phyloP scores from a whole-genome alignment of 2,113 vertebrate genomes.

The Callipepla californica region DNA sequence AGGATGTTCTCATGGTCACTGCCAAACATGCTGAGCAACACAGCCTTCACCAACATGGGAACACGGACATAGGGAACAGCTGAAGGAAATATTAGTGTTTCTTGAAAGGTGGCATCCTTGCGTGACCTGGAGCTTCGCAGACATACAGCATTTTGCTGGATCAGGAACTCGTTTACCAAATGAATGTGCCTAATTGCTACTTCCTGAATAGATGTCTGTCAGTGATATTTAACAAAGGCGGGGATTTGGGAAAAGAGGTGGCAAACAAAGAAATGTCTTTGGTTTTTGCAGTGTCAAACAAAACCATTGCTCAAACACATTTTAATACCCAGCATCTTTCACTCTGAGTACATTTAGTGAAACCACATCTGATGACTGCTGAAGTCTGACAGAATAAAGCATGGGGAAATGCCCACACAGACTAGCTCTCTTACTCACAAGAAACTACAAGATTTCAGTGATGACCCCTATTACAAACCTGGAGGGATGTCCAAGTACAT shows the following conservation, averaged over 20 bases:
- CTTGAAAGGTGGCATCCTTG: background rate
- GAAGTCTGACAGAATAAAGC: background rate
- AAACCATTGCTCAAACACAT: background rate
- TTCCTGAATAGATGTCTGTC: background rate
- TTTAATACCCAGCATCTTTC: background rate
- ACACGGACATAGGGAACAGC: background rate
- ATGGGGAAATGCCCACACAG: background rate
- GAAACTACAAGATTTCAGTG: background rate
- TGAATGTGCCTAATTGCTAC: background rate
- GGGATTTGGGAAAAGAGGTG: background rate
- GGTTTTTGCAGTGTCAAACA: background rate
- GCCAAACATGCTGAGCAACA: background rate
- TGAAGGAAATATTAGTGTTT: background rate
- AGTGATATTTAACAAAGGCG: background rate
- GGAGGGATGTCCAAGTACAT: background rate
- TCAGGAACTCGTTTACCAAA: background rate
- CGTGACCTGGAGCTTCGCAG: background rate
- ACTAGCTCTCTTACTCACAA: fast-evolving
- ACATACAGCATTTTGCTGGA: background rate
- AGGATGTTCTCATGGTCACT: background rate
- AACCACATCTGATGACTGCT: background rate
- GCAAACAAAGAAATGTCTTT: background rate
- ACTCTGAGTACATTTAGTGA: background rate
- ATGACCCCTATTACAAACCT: background rate
- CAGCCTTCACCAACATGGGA: background rate